phyloP scores from a whole-genome alignment of 2,113 vertebrate genomes.

The Acanthochromis polyacanthus region DNA sequence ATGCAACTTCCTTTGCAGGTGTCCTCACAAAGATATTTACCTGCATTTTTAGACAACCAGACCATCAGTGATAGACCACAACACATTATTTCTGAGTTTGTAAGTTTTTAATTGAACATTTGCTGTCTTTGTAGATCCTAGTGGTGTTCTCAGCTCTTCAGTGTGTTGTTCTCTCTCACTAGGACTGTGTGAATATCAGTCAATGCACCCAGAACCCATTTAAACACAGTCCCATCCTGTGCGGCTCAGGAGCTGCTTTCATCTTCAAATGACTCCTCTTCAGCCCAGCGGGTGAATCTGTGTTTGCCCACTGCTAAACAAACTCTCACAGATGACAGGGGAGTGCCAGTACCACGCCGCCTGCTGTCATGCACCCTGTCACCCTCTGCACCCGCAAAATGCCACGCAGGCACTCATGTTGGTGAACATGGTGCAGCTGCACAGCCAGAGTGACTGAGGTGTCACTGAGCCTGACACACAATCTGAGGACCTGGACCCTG shows the following conservation, averaged over 20 bases:
- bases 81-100: too few species aligned
- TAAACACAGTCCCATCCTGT: neutral
- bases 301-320: conserved; percentile 32
- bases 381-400: conserved; percentile 38
- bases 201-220: neutral
- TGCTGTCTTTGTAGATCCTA: too few species aligned
- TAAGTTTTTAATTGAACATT: too few species aligned
- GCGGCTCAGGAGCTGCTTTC: neutral
- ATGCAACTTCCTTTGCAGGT: too few species aligned
- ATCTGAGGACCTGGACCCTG: conserved; percentile 45
- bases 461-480: conserved; percentile 70
- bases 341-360: neutral
- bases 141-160: neutral
- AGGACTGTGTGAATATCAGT: neutral
- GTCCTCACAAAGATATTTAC: too few species aligned
- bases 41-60: too few species aligned
- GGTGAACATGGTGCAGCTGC: conserved; percentile 14
- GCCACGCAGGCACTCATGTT: conserved; percentile 34
- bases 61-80: too few species aligned
- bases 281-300: conserved; percentile 37
- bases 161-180: neutral
- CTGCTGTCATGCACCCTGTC: conserved; percentile 42
- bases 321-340: conserved; percentile 33
- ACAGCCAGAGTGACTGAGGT: conserved; percentile 59
- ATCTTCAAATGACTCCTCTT: conserved; percentile 20